Percentiles rank a stretch among this genome's conserved stretches.
phyloP scores from a whole-genome alignment of 2,113 vertebrate genomes.

The sheep (Ovis aries) region ARS-UI_Ramb_v3.0 NC_056054.1:243541001-243541500 shows the following conservation, averaged over 20 bases:
- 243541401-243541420: neutral
- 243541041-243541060: neutral
- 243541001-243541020: neutral
- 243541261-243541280: neutral
- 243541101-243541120: neutral
- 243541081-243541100: neutral
- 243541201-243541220: neutral
- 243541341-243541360: neutral
- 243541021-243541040: neutral
- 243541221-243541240: neutral
- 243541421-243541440: neutral
- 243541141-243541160: neutral
- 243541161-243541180: neutral
- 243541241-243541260: neutral
- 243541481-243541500: neutral
- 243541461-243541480: neutral
- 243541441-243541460: neutral
- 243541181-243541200: neutral
- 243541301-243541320: neutral
- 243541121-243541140: neutral
- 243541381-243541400: neutral
- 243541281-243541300: neutral
- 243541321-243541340: neutral
- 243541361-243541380: neutral
- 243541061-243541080: accelerated